These are phyloP conservation scores for Podocnemis expansa DNA, from an alignment of 2,113 vertebrate species.

Conservation along the genomic window DNA sequence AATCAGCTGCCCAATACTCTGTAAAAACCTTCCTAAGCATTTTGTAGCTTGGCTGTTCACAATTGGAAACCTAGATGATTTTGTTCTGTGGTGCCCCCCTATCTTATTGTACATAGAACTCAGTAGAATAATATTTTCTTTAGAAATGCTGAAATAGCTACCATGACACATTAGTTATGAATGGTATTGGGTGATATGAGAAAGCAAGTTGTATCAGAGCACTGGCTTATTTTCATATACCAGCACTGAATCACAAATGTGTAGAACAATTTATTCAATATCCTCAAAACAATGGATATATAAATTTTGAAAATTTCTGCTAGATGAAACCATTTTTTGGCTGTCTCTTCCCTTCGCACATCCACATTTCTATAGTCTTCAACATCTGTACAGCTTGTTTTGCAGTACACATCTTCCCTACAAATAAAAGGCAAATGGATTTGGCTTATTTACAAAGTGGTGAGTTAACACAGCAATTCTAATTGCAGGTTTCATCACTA, in stretches of 20 bases:
- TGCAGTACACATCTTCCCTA: neutral
- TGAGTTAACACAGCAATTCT: neutral
- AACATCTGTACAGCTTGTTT: conserved; percentile 21
- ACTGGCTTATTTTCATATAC: neutral
- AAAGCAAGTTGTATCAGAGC: neutral
- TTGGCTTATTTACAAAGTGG: conserved; percentile 26
- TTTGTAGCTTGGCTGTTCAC: neutral
- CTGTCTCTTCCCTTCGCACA: conserved; percentile 25
- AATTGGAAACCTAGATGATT: neutral
- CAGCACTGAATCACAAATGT: neutral
- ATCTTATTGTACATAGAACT: neutral
- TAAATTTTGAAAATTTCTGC: neutral
- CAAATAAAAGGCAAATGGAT: conserved; percentile 3
- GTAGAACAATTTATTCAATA: neutral
- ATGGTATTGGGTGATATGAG: neutral
- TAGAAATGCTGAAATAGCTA: neutral
- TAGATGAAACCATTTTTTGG: conserved; percentile 38
- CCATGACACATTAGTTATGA: neutral
- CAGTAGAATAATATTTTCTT: neutral
- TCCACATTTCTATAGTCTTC: conserved; percentile 18
- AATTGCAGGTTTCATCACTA: neutral
- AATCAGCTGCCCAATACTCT: neutral
- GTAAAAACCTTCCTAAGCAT: neutral
- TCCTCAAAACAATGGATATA: neutral
- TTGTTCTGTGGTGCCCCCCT: neutral